phyloP scores from a whole-genome alignment of 2,888 invertebrate species.

The Gastracanthus pulcherrimus region DNA sequence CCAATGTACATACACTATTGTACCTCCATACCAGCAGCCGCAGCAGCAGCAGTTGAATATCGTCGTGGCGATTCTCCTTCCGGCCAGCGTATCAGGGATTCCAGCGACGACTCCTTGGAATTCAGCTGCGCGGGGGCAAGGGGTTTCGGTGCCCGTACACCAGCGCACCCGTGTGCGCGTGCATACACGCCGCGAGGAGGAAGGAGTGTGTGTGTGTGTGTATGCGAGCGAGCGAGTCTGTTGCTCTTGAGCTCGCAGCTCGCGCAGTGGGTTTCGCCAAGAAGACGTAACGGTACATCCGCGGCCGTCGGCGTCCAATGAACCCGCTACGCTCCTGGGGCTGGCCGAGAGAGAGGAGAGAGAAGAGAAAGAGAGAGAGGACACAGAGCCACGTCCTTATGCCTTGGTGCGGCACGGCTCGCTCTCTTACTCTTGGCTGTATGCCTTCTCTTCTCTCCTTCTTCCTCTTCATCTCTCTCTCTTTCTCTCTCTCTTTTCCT shows the following conservation, averaged over 20 bases:
- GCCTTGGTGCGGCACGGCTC: no score
- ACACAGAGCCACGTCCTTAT: conserved; percentile 61
- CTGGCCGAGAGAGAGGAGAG: conserved; percentile 42
- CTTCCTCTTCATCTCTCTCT: conserved; percentile 5
- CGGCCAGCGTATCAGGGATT: conserved; percentile 44
- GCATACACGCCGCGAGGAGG: conserved; percentile 16
- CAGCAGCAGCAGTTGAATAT: no score
- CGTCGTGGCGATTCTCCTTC: conserved; percentile 24
- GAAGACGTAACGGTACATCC: conserved; percentile 75
- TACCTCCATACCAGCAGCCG: no score
- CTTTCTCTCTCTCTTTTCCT: neutral
- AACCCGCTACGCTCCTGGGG: conserved; percentile 72
- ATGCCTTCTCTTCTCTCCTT: neutral
- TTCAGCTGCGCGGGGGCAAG: conserved; percentile 6
- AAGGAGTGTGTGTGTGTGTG: conserved; percentile 24
- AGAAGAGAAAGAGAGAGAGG: conserved; percentile 7
- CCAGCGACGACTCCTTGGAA: conserved; percentile 51
- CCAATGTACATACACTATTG: neutral
- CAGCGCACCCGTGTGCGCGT: neutral
- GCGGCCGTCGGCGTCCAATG: conserved; percentile 78
- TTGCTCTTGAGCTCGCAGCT: conserved; percentile 1
- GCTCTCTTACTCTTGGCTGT: conserved; percentile 53
- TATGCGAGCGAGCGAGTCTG: neutral
- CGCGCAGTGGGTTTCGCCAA: conserved; percentile 1
- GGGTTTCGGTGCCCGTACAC: neutral